Percentiles rank a stretch among this genome's conserved stretches.
Conservation (phyloP, 2,888 invertebrate species). For the Cataglyphis rosenhaueri region DNA sequence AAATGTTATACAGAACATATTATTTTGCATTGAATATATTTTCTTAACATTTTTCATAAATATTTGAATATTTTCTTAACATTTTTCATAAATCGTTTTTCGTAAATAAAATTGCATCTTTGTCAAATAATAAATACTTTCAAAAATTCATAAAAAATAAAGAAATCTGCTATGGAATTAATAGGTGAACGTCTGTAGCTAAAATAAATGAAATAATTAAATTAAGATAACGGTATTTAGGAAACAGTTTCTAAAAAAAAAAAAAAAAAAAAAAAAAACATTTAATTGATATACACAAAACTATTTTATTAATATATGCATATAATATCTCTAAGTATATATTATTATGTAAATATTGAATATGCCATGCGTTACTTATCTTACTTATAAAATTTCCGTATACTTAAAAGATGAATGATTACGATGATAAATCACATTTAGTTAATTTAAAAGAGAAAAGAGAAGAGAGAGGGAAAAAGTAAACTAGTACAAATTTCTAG, state of each 20-base stretch:
- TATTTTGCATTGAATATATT: neutral
- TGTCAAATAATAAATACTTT: neutral
- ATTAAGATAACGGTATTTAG: neutral
- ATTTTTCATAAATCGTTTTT: neutral
- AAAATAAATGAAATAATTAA: constrained; percentile 12
- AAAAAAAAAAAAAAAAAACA: neutral
- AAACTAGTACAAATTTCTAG: neutral
- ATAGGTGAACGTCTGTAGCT: neutral
- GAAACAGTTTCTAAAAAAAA: neutral
- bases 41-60: neutral
- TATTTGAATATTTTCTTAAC: neutral
- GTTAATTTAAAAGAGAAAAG: neutral
- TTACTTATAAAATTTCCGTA: neutral
- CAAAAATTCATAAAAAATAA: neutral
- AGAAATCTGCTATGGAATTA: neutral
- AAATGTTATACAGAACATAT: neutral
- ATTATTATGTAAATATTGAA: neutral
- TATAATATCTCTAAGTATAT: neutral
- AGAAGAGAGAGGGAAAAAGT: neutral
- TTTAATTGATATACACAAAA: no score
- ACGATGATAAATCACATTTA: neutral
- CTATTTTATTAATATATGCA: neutral
- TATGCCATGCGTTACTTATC: neutral
- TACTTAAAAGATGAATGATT: constrained; percentile 13
- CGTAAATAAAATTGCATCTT: neutral